Evolutionary conservation across 2,888 invertebrate species (phyloP).

Genomic region (Chrysolina americana): DNA sequence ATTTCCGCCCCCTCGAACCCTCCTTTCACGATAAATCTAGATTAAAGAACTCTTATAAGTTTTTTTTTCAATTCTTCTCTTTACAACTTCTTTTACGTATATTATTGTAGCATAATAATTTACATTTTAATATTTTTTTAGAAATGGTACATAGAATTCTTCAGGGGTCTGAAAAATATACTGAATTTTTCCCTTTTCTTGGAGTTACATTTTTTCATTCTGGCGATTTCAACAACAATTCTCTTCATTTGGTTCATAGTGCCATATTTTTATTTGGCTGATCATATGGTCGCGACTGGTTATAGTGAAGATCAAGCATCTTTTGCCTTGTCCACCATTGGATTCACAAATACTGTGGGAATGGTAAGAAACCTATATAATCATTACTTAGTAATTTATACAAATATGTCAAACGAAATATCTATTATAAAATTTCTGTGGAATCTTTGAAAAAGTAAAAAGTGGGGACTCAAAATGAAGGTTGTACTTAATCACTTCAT

Average conservation of each 20-base stretch:
- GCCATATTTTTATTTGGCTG: conserved; percentile 93
- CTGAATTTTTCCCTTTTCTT: conserved; percentile 86
- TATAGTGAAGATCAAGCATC: conserved; percentile 83
- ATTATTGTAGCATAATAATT: too few relatives aligned
- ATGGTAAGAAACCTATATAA: conserved; percentile 76
- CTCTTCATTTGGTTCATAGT: conserved; percentile 95
- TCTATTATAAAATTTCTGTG: too few relatives aligned
- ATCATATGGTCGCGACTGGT: conserved; percentile 80
- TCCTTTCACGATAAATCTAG: too few relatives aligned
- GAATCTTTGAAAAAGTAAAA: too few relatives aligned
- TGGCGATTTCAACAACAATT: conserved; percentile 89
- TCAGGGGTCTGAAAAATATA: conserved; percentile 79
- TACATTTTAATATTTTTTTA: conserved; percentile 67
- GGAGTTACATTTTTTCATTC: conserved; percentile 83
- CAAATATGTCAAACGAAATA: too few relatives aligned
- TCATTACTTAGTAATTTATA: not conserved
- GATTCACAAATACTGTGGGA: conserved; percentile 92
- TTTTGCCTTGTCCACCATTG: conserved; percentile 86
- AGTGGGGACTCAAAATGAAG: too few relatives aligned
- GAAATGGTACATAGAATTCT: conserved; percentile 81
- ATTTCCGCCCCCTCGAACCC: too few relatives aligned
- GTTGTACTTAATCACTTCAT: too few relatives aligned
- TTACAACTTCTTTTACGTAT: not conserved
- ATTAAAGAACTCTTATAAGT: too few relatives aligned
- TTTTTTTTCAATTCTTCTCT: not conserved